Conservation (phyloP, 2,113 vertebrate species). For the Bubo scandiacus region DNA sequence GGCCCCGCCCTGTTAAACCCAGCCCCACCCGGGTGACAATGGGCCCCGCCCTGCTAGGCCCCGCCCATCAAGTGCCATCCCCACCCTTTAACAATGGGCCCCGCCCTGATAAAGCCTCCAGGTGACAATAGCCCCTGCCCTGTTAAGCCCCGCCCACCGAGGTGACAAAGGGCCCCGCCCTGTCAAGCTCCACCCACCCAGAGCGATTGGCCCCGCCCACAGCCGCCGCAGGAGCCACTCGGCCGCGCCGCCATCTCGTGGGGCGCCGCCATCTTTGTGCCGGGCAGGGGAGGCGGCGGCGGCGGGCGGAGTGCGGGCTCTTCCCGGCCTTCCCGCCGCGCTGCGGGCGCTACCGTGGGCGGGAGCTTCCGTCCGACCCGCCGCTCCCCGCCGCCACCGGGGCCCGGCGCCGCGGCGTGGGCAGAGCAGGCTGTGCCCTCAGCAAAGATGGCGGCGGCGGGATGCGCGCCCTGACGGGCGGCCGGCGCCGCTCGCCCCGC, state of each 20-base stretch:
- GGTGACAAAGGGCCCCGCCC: no score
- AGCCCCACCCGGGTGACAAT: not conserved
- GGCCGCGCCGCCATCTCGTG: no score
- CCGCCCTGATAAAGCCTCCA: not conserved
- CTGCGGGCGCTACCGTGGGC: no score
- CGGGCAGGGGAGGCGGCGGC: rapidly evolving
- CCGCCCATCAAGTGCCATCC: no score
- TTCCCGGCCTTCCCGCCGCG: rapidly evolving
- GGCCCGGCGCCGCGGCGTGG: no score
- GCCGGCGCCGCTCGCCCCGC: no score
- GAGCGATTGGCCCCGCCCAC: not conserved
- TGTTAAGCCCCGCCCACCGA: not conserved
- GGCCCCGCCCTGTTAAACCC: not conserved
- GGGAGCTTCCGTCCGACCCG: no score
- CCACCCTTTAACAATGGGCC: not conserved
- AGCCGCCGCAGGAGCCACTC: no score
- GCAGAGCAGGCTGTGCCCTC: not conserved
- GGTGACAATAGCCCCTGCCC: not conserved
- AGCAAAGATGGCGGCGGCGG: not conserved
- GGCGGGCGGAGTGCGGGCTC: rapidly evolving
- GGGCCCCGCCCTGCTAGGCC: not conserved
- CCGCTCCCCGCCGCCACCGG: not conserved
- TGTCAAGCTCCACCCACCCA: not conserved
- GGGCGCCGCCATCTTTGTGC: not conserved
- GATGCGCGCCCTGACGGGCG: no score